A percentile compares a stretch with the other conserved stretches of the same genome.
phyloP scores from a whole-genome alignment of 1,140 invertebrate species.

The Oryzaephilus surinamensis region DNA sequence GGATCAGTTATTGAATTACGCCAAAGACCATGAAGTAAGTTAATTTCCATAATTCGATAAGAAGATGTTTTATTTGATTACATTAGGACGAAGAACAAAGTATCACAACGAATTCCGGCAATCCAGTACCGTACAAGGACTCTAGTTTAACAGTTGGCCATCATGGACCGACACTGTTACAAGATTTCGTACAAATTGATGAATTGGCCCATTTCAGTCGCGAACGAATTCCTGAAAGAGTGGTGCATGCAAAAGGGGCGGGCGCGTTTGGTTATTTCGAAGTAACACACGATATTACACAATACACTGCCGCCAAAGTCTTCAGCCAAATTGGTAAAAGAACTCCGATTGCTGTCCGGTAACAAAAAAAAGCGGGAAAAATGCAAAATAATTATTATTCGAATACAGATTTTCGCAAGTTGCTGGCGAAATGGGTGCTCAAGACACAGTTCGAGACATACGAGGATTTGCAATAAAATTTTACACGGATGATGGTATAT shows the following conservation, averaged over 20 bases:
- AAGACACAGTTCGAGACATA: slow-evolving; percentile 63
- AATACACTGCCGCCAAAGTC: slow-evolving; percentile 69
- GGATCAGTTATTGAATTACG: too few relatives aligned
- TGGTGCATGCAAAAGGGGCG: slow-evolving; percentile 95
- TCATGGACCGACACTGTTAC: slow-evolving; percentile 76
- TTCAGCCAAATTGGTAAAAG: slow-evolving; percentile 72
- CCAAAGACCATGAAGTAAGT: too few relatives aligned
- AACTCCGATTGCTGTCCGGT: slow-evolving; percentile 67
- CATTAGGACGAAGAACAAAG: background rate
- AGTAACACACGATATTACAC: slow-evolving; percentile 70
- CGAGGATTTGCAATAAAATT: slow-evolving; percentile 67
- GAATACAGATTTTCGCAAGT: slow-evolving; percentile 81
- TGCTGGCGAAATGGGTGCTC: slow-evolving; percentile 75
- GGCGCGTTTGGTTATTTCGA: slow-evolving; percentile 97
- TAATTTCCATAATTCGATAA: too few relatives aligned
- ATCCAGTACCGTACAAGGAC: slow-evolving; percentile 59
- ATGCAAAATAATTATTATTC: slow-evolving; percentile 1
- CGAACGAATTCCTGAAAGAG: slow-evolving; percentile 93
- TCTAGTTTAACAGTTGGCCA: slow-evolving; percentile 70
- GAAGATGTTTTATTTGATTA: too few relatives aligned
- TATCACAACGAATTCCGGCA: slow-evolving; percentile 56
- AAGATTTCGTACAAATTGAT: slow-evolving; percentile 84
- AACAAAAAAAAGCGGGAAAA: slow-evolving; percentile 22
- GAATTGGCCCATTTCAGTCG: slow-evolving; percentile 90
- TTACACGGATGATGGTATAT: slow-evolving; percentile 68